Conservation (phyloP, 2,113 vertebrate species). For the Cricetomys ansorgei region DNA sequence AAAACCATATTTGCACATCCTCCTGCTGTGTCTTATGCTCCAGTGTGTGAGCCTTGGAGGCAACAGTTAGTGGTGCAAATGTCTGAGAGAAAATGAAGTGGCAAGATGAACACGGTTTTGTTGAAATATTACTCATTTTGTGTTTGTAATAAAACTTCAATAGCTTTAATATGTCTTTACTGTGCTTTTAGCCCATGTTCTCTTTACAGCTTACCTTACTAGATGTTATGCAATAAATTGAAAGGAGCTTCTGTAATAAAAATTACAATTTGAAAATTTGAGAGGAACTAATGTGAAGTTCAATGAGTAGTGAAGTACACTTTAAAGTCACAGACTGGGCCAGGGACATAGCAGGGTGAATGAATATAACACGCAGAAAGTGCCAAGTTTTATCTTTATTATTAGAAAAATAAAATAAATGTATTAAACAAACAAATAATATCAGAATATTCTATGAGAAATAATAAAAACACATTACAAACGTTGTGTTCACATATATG, state of each 20-base stretch:
- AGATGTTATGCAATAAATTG: too few species aligned
- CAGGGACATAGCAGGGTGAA: background rate
- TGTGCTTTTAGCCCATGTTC: too few species aligned
- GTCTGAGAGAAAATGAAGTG: background rate
- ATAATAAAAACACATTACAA: background rate
- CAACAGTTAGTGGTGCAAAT: background rate
- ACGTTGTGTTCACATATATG: background rate
- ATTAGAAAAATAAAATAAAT: background rate
- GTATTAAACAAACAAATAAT: background rate
- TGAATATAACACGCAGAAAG: background rate
- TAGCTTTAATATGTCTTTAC: accelerated
- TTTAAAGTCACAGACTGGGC: background rate
- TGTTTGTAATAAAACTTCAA: background rate
- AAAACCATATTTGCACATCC: background rate
- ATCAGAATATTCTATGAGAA: background rate
- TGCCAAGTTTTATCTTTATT: background rate
- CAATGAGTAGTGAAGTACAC: background rate
- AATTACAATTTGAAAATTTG: background rate
- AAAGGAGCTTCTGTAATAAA: background rate
- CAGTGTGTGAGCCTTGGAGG: background rate
- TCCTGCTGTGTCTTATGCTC: background rate
- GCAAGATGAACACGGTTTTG: background rate
- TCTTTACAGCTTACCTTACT: background rate
- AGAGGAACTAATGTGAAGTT: background rate
- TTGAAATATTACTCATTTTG: background rate